Percentiles rank a stretch among this genome's conserved stretches.
Evolutionary conservation across 2,888 invertebrate genomes (phyloP).

Genomic region (Euplagia quadripunctaria): DNA sequence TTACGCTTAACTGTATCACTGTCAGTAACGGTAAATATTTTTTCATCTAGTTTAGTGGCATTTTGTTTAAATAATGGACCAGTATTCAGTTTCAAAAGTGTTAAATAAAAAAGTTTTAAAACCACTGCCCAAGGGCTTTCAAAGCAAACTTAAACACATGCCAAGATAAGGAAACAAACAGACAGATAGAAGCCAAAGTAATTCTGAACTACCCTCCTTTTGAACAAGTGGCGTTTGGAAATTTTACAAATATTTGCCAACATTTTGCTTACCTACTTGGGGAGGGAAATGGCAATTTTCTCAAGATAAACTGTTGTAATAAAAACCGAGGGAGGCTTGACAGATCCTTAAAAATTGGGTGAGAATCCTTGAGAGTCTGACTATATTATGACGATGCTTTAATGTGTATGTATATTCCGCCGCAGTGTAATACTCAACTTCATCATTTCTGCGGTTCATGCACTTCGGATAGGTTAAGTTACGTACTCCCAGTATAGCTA

Average conservation of each 20-base stretch:
- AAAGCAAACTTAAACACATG: constrained; percentile 3
- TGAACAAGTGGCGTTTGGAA: constrained; percentile 6
- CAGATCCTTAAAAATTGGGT: constrained; percentile 1
- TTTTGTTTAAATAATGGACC: no score
- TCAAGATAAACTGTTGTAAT: constrained; percentile 15
- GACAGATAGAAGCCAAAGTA: constrained; percentile 11
- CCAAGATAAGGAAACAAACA: constrained; percentile 14
- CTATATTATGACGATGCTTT: not conserved
- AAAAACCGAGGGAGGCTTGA: constrained; percentile 2
- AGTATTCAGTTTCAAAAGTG: not conserved
- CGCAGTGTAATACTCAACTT: no score
- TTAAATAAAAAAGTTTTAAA: not conserved
- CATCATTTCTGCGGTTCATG: not conserved
- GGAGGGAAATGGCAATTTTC: constrained; percentile 10
- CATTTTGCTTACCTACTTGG: constrained; percentile 10
- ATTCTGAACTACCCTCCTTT: constrained; percentile 5
- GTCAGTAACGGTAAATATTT: no score
- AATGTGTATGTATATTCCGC: not conserved
- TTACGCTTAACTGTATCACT: no score
- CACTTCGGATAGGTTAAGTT: no score
- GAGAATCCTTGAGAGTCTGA: not conserved
- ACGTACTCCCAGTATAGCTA: no score
- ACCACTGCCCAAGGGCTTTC: not conserved
- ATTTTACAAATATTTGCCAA: constrained; percentile 18
- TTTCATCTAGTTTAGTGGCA: no score